Conservation (phyloP, 1,140 invertebrate species). For the Ceratoteleas bidentatus region DNA sequence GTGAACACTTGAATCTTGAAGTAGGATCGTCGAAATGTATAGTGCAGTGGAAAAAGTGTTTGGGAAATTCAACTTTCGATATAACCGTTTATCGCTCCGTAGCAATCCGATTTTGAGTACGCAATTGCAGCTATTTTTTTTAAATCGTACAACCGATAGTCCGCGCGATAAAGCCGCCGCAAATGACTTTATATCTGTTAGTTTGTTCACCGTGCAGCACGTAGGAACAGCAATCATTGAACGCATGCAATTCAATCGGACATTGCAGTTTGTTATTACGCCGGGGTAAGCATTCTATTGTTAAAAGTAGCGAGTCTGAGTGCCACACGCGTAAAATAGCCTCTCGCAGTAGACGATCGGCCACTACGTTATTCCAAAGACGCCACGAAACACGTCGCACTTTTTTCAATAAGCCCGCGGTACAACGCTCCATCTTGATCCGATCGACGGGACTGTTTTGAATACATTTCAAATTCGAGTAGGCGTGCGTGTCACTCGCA, state of each 20-base stretch:
- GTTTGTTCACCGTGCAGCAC: constrained; percentile 1
- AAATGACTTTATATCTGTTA: constrained; percentile 2
- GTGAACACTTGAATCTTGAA: no score
- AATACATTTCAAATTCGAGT: constrained; percentile 34
- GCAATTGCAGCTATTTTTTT: no score
- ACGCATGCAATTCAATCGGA: constrained; percentile 37
- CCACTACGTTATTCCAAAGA: constrained; percentile 5
- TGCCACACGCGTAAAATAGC: constrained; percentile 17
- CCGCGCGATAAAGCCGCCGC: no score
- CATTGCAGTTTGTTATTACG: constrained; percentile 49
- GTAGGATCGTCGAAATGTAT: no score
- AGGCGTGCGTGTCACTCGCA: constrained; percentile 20
- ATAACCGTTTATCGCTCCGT: no score
- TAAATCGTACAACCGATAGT: no score
- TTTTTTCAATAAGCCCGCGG: constrained; percentile 1
- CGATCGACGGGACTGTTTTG: constrained; percentile 19
- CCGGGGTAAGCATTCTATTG: constrained; percentile 34
- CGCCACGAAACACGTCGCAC: not conserved
- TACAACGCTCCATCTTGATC: constrained; percentile 9
- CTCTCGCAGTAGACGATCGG: constrained; percentile 1
- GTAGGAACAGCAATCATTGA: constrained; percentile 33
- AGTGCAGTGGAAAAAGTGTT: no score
- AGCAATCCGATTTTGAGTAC: no score
- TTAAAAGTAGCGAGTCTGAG: constrained; percentile 41
- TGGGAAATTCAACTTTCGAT: no score